Evolutionary conservation across 2,113 vertebrate genomes (phyloP).

Genomic region (Petrocephalus microphthalmus): DNA sequence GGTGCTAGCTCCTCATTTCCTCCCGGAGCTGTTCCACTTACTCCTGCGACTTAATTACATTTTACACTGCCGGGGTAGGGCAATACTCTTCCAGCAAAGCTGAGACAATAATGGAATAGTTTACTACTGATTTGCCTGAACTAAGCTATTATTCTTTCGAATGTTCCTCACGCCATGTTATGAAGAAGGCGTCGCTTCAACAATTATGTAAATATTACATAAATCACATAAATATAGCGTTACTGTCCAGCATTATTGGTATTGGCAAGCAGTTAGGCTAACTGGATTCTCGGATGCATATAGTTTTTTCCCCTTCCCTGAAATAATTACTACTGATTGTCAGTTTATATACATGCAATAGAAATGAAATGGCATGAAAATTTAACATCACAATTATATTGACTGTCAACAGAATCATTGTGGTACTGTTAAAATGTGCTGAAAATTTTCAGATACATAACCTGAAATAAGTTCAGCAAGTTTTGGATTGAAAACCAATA

Average conservation of each 20-base stretch:
- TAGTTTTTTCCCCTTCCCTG: not conserved
- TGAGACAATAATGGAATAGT: conserved; percentile 25
- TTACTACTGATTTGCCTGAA: conserved; percentile 5
- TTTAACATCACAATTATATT: not conserved
- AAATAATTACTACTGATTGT: not conserved
- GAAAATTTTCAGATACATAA: not conserved
- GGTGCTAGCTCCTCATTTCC: conserved; percentile 22
- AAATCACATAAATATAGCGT: conserved; percentile 16
- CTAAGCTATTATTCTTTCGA: conserved; percentile 25
- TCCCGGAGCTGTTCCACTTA: conserved; percentile 43
- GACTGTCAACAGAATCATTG: not conserved
- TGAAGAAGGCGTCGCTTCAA: conserved; percentile 26
- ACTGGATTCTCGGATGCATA: not conserved
- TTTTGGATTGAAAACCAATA: not conserved
- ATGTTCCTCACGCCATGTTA: conserved; percentile 14
- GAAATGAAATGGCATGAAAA: not conserved
- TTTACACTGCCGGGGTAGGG: conserved; percentile 33
- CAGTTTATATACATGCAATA: not conserved
- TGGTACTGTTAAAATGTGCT: not conserved
- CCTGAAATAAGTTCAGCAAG: not conserved
- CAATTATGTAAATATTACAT: conserved; percentile 55
- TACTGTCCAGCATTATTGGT: conserved; percentile 51
- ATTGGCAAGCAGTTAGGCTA: no score
- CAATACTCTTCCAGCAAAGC: conserved; percentile 28
- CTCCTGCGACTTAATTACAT: conserved; percentile 46